Evolutionary conservation across 2,113 vertebrate genomes (phyloP).

Genomic region (Deroptyus accipitrinus): DNA sequence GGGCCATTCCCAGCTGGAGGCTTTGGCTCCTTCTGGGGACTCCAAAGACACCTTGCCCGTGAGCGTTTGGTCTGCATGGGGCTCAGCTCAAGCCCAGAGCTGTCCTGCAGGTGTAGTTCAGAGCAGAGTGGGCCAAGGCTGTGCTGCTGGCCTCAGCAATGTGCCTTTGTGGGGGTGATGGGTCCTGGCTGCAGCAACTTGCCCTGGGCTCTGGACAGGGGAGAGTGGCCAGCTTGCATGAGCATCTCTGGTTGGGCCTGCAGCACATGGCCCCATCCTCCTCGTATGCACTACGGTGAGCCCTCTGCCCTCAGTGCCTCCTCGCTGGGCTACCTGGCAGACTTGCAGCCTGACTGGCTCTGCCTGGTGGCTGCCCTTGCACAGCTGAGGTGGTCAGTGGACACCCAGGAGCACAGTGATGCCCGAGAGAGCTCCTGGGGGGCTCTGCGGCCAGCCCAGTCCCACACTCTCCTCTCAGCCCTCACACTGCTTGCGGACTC

Average conservation of each 20-base stretch:
- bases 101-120: neutral
- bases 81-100: neutral
- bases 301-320: conserved; percentile 52
- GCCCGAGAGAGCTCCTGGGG: neutral
- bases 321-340: neutral
- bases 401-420: neutral
- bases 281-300: conserved; percentile 19
- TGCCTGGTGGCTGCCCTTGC: neutral
- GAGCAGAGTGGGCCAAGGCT: neutral
- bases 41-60: conserved; percentile 59
- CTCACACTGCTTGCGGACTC: conserved; percentile 14
- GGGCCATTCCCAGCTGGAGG: conserved; percentile 29
- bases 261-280: neutral
- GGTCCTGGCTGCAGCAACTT: neutral
- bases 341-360: neutral
- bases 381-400: neutral
- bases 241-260: neutral
- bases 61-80: conserved; percentile 30
- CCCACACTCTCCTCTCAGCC: neutral
- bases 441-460: neutral
- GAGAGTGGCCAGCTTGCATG: neutral
- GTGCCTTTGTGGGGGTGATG: conserved; percentile 62
- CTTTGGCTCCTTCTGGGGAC: conserved; percentile 31
- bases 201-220: neutral
- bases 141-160: conserved; percentile 59